Percentiles rank a stretch among this genome's conserved stretches.
Conservation (phyloP, 2,797 vertebrate genomes). For the Malurus splendens region DNA sequence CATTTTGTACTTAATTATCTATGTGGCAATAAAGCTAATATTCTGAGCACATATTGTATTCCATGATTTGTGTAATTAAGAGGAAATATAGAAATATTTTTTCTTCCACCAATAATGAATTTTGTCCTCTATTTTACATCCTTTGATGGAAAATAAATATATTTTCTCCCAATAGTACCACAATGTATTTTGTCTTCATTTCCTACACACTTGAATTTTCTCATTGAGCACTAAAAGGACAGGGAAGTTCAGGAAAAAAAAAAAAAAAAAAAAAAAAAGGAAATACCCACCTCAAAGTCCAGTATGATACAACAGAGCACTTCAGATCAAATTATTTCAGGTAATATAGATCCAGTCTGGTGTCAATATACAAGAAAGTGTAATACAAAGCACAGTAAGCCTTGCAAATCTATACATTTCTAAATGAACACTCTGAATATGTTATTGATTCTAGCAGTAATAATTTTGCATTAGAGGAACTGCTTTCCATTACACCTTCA, state of each 20-base stretch:
- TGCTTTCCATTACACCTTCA: neutral
- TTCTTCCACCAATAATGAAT: neutral
- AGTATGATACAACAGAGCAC: neutral
- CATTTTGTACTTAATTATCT: neutral
- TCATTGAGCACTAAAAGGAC: neutral
- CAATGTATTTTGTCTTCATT: neutral
- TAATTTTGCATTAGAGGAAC: neutral
- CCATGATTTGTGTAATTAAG: neutral
- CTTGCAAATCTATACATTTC: neutral
- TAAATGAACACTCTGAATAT: neutral
- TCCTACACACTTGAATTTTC: neutral
- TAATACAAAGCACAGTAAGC: neutral
- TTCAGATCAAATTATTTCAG: neutral
- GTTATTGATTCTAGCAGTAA: neutral
- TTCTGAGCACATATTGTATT: neutral
- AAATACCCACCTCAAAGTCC: neutral
- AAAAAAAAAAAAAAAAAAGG: neutral
- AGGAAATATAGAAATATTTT: neutral
- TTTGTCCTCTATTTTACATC: neutral
- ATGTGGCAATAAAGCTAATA: neutral
- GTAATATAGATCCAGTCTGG: neutral
- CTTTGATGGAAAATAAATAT: constrained; percentile 12
- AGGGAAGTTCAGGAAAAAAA: neutral
- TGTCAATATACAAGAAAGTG: neutral
- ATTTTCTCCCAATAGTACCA: neutral